Conservation (phyloP, 2,797 vertebrate species). For the Platyrinchus mystaceus region DNA sequence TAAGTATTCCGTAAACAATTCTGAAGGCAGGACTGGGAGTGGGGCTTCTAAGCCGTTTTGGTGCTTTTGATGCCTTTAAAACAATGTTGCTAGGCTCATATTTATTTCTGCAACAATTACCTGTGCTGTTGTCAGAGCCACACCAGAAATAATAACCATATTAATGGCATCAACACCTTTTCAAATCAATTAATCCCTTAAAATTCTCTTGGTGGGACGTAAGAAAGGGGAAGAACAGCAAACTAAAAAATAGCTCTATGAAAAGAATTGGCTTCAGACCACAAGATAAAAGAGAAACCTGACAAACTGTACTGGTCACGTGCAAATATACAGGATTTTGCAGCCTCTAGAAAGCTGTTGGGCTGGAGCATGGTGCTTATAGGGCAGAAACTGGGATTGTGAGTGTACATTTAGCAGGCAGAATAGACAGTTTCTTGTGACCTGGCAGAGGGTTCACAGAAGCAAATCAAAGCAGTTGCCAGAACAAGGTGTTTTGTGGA, state of each 20-base stretch:
- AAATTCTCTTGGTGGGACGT: not conserved
- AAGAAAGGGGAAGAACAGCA: not conserved
- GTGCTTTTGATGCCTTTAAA: not conserved
- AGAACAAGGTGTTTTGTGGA: not conserved
- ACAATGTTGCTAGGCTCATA: not conserved
- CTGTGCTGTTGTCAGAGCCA: not conserved
- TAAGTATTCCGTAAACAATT: not conserved
- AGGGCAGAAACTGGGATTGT: not conserved
- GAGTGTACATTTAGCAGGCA: not conserved
- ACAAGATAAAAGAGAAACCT: not conserved
- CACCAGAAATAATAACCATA: not conserved
- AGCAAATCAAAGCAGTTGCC: not conserved
- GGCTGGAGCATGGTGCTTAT: not conserved
- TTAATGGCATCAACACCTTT: not conserved
- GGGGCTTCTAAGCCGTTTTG: not conserved
- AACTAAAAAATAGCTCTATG: not conserved
- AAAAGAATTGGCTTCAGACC: not conserved
- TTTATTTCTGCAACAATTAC: not conserved
- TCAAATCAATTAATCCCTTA: conserved; percentile 1
- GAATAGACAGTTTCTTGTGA: not conserved
- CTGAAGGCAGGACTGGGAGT: not conserved
- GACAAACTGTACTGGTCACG: not conserved
- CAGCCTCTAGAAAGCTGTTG: not conserved
- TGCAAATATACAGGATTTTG: not conserved
- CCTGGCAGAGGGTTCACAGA: not conserved